Evolutionary conservation across 2,888 invertebrate genomes (phyloP), one percentile per base, ranked within the genome.

Genomic region (Eristalis pertinax): DNA sequence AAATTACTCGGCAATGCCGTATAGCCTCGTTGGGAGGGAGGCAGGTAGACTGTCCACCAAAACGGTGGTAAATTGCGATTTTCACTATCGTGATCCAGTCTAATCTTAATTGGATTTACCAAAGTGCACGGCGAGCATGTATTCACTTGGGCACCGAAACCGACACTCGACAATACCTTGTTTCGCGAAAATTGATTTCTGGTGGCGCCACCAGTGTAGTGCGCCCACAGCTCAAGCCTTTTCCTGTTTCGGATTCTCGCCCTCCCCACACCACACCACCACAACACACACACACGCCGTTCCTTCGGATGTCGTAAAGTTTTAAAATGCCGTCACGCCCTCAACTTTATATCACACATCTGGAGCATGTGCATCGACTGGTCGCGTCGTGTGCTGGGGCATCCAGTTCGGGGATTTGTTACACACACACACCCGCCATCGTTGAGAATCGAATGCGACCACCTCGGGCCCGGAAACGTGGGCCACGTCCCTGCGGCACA

Each of bases 401-500:
- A 50, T 19, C 50, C 8, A 50, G 62, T 29, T 62, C 62, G 26
- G 35, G 60, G 60, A 60, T 60, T 50, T 50, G 50, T 50, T 8
- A 24, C 60, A 60, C 60, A 5, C 60, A 22, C 3, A 11, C 60
- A 8, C 11, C 1, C 24, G 10, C 60, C 32, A 19, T n/a, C n/a
- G n/a, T n/a, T n/a, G n/a, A n/a, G n/a, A 4, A 64, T 64, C 60
- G 65, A 72, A 29, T 26, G 58, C 24, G 24, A 58, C 11, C 50
- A n/a, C n/a, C n/a, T n/a, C n/a, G n/a, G n/a, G n/a, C n/a, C n/a
- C n/a, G n/a, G n/a, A n/a, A n/a, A n/a, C n/a, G n/a, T n/a, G n/a
- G n/a, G n/a, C 60, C 60, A 43, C 65, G 60, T 64, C 74, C 56
- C 62, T 35, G 38, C 50, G 68, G 56, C 56, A 68, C 86, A 63